A percentile compares a stretch with the other conserved stretches of the same genome.
phyloP scores from a whole-genome alignment of 2,888 invertebrate genomes.

The Choristoneura rosaceana region DNA sequence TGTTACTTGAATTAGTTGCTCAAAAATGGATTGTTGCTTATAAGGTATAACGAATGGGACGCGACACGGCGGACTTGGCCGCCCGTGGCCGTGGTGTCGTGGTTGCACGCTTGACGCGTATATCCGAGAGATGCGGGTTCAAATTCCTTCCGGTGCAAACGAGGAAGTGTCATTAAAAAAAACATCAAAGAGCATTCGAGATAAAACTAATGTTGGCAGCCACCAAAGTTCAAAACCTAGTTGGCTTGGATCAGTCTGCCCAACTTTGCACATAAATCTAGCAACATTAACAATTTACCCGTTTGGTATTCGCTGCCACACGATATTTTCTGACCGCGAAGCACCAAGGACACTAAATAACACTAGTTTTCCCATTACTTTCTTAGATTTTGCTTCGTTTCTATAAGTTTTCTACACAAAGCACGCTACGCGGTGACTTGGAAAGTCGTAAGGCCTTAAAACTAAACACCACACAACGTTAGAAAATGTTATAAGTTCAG shows the following conservation, averaged over 20 bases:
- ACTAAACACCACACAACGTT: slow-evolving; percentile 21
- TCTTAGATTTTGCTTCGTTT: slow-evolving; percentile 19
- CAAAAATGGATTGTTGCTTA: too few relatives aligned
- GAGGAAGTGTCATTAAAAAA: too few relatives aligned
- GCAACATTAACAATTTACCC: slow-evolving; percentile 70
- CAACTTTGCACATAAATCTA: slow-evolving; percentile 74
- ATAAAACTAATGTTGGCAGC: slow-evolving; percentile 58
- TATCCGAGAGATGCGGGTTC: too few relatives aligned
- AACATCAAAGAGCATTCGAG: slow-evolving; percentile 53
- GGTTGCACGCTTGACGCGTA: too few relatives aligned
- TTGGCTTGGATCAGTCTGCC: slow-evolving; percentile 61
- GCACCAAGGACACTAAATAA: slow-evolving; percentile 45
- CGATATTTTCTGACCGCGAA: slow-evolving; percentile 48
- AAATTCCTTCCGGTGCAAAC: too few relatives aligned
- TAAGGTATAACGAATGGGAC: too few relatives aligned
- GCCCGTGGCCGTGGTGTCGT: too few relatives aligned
- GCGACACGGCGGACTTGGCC: too few relatives aligned
- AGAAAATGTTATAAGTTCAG: slow-evolving; percentile 43
- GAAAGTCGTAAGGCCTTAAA: background rate
- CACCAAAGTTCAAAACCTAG: slow-evolving; percentile 55
- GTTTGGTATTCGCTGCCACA: slow-evolving; percentile 56
- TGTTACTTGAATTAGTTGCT: too few relatives aligned
- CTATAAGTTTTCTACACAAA: slow-evolving; percentile 44
- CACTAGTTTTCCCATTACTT: slow-evolving; percentile 30
- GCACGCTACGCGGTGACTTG: background rate